Base-by-base conservation (phyloP, 1,140 invertebrate species). In the Anoplolepis gracilipes region DNA sequence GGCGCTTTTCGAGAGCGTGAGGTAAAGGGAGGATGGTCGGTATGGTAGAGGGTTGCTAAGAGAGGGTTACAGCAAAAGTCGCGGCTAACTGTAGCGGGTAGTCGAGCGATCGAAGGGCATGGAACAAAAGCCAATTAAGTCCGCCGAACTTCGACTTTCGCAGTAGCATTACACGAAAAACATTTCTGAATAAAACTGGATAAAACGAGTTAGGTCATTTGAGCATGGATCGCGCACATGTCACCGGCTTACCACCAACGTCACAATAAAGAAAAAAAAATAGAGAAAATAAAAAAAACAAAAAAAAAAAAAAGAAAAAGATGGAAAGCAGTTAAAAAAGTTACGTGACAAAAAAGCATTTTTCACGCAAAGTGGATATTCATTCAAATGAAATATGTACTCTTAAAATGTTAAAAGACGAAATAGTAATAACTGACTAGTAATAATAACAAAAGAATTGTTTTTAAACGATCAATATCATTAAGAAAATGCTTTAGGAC, bases 41-140 rank as follows among this genome's bases (percentile, higher is more conserved):
- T 13, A 67, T 16, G 46, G 16, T 28, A 22, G 67, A 28, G 19
- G 42, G 42, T 49, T 39, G 36, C 33, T 6, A 28, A 25, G 11
- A 55, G 69, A 72, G 36, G 49, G 42, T 67, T 67, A 42, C 67
- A 72, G 36, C 30, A 53, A 73, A 70, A 86, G 46, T 72, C 65
- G 67, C 65, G 55, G 79, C 62, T n/a, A n/a, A 33, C 55, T 65
- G 62, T 55, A 70, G 85, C 85, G 69, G 76, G 62, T 39, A 65
- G 79, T 57, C 88, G 87, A 76, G 75, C 85, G 88, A 90, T 90
- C 88, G 88, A 89, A 90, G 85, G 65, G 81, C 88, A 81, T 87
- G 85, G 85, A 90, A 90, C 88, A 90, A 89, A 89, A 89, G 85
- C 88, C 88, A 89, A 89, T 89, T 89, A 89, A 89, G 88, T 89